phyloP scores from a whole-genome alignment of 2,888 invertebrate species.

The Rhorus exstirpatorius region DNA sequence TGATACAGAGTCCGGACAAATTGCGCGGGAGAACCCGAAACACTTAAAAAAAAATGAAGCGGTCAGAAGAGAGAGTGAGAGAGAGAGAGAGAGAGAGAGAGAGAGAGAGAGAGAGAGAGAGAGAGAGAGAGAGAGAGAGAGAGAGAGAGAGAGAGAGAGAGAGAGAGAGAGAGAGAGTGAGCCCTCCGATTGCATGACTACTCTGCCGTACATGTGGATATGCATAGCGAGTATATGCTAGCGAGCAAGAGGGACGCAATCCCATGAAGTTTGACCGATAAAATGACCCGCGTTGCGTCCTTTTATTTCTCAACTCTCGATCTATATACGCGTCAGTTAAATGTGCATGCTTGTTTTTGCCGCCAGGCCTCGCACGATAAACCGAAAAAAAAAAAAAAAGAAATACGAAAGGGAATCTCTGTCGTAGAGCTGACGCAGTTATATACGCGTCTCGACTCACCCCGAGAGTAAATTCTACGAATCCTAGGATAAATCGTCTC shows the following conservation, averaged over 20 bases:
- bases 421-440: slow-evolving; percentile 41
- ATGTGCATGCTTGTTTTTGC: not conserved
- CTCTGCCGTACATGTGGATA: not conserved
- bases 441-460: slow-evolving; percentile 44
- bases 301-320: too few species aligned
- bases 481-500: slow-evolving; percentile 61
- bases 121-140: too few species aligned
- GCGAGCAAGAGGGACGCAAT: too few species aligned
- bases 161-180: too few species aligned
- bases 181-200: slow-evolving; percentile 28
- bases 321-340: too few species aligned
- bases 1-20: slow-evolving; percentile 24
- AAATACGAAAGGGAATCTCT: slow-evolving; percentile 52
- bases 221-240: too few species aligned
- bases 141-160: too few species aligned
- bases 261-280: too few species aligned
- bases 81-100: too few species aligned
- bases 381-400: slow-evolving; percentile 44
- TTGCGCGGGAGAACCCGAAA: slow-evolving; percentile 40
- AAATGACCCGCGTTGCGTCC: too few species aligned
- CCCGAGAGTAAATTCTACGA: slow-evolving; percentile 63
- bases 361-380: slow-evolving; percentile 62
- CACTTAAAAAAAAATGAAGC: slow-evolving; percentile 51
- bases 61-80: too few species aligned
- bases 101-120: too few species aligned